Conservation (phyloP, 2,113 vertebrate species). For the Azemiops feae region DNA sequence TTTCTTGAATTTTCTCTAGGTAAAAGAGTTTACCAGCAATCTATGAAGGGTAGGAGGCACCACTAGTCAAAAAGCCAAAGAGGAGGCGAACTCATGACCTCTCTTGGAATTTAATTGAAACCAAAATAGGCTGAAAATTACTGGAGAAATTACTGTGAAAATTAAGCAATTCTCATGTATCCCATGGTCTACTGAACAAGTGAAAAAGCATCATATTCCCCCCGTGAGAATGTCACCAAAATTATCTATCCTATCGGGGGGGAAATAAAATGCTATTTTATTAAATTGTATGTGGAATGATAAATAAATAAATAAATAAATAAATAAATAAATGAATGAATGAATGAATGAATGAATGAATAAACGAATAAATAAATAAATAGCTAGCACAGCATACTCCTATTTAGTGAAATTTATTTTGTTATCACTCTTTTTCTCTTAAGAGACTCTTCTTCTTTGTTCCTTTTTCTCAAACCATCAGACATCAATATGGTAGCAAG, state of each 20-base stretch:
- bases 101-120: background rate
- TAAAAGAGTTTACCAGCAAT: background rate
- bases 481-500: background rate
- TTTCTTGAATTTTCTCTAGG: background rate
- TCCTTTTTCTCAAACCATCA: background rate
- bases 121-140: background rate
- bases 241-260: background rate
- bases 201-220: background rate
- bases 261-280: background rate
- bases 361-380: no score
- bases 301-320: background rate
- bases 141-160: background rate
- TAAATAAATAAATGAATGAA: no score
- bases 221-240: background rate
- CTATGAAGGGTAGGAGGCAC: background rate
- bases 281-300: background rate
- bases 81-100: background rate
- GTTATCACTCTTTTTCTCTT: background rate
- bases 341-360: no score
- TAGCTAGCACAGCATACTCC: background rate
- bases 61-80: background rate
- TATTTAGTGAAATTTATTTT: background rate
- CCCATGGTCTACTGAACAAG: background rate
- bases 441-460: background rate
- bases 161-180: background rate